phyloP scores from a whole-genome alignment of 2,113 vertebrate species.

The Nothoprocta pentlandii region DNA sequence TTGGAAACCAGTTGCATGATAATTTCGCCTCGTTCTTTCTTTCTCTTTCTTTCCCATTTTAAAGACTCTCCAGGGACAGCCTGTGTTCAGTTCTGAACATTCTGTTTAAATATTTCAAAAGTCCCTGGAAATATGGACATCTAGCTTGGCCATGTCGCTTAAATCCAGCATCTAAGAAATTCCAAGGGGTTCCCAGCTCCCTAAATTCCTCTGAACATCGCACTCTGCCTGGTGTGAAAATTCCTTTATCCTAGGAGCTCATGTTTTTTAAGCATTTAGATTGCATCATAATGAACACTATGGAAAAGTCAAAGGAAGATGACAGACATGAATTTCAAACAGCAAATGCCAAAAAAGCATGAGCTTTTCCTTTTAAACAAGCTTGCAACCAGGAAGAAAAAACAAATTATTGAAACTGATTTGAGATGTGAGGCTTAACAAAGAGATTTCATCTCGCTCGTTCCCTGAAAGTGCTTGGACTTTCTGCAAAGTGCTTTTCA shows the following conservation, averaged over 20 bases:
- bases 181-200: neutral
- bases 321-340: conserved; percentile 16
- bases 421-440: neutral
- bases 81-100: neutral
- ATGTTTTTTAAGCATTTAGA: conserved; percentile 15
- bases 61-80: neutral
- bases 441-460: neutral
- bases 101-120: neutral
- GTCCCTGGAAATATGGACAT: neutral
- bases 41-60: neutral
- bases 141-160: neutral
- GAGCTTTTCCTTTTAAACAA: conserved; percentile 27
- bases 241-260: conserved; percentile 24
- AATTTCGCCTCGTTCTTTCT: conserved; percentile 11
- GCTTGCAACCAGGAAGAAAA: neutral
- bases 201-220: neutral
- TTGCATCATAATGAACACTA: neutral
- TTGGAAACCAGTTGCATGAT: neutral
- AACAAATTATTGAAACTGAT: neutral
- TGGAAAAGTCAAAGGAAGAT: neutral
- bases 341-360: neutral
- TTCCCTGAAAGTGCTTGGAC: conserved; percentile 16
- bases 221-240: neutral
- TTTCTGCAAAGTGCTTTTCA: conserved; percentile 48
- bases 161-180: conserved; percentile 18